A percentile compares a stretch with the other conserved stretches of the same genome.
phyloP scores from a whole-genome alignment of 2,888 invertebrate genomes.

The Formica aserva region DNA sequence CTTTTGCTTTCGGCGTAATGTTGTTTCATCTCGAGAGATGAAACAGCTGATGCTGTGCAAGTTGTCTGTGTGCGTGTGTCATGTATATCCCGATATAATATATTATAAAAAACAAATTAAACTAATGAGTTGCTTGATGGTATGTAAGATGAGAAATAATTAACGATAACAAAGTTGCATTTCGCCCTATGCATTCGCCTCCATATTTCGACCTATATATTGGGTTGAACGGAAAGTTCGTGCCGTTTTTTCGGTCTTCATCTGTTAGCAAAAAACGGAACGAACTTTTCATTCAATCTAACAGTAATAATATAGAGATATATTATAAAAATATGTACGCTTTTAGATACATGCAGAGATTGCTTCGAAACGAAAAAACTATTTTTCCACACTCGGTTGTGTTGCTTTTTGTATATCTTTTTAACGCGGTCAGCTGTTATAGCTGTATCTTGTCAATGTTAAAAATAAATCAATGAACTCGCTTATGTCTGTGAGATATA shows the following conservation, averaged over 20 bases:
- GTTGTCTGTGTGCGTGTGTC: neutral
- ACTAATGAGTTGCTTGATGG: constrained; percentile 1
- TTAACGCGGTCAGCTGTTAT: neutral
- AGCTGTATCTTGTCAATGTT: neutral
- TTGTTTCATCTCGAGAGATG: constrained; percentile 22
- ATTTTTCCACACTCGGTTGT: neutral
- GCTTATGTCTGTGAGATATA: neutral
- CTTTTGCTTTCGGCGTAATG: neutral
- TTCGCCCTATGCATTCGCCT: neutral
- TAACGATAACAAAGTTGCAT: neutral
- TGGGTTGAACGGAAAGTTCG: no score
- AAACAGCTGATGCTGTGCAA: neutral
- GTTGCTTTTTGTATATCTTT: neutral
- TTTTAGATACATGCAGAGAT: neutral
- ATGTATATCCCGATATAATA: neutral
- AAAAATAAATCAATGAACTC: constrained; percentile 35
- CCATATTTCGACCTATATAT: no score
- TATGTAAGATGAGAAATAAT: neutral
- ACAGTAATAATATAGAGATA: neutral
- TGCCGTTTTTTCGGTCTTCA: no score
- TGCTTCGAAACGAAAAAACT: neutral
- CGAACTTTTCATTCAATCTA: no score
- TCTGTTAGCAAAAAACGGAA: no score
- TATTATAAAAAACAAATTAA: constrained; percentile 3
- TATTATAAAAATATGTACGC: neutral